phyloP scores from a whole-genome alignment of 2,797 vertebrate species.

The Macrochelys suwanniensis region DNA sequence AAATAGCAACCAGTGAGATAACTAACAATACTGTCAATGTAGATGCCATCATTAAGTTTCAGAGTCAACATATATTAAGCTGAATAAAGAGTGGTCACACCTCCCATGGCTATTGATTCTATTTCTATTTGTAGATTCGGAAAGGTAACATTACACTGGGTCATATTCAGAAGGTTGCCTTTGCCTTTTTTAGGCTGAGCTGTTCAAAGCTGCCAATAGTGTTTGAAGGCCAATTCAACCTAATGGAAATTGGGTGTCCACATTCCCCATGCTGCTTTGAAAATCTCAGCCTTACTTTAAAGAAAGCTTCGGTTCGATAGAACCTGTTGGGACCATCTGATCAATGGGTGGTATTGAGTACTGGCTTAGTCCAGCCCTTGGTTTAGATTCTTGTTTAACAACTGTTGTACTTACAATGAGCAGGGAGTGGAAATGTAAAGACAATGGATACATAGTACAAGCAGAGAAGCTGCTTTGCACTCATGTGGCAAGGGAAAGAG shows the following conservation, averaged over 20 bases:
- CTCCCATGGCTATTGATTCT: neutral
- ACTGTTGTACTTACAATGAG: neutral
- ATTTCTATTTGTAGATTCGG: neutral
- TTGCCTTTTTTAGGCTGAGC: neutral
- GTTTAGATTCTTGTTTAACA: neutral
- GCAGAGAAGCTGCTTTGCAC: neutral
- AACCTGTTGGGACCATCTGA: neutral
- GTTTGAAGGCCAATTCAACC: neutral
- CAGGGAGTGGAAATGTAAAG: neutral
- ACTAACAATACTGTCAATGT: neutral
- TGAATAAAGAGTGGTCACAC: neutral
- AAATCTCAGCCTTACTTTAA: neutral
- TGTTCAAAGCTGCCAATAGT: neutral
- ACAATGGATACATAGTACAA: neutral
- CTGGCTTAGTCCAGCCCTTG: neutral
- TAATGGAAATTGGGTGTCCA: neutral
- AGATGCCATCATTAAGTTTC: neutral
- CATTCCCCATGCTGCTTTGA: neutral
- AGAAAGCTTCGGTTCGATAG: neutral
- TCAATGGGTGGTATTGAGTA: neutral
- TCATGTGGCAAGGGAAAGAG: neutral
- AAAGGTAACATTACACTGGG: neutral
- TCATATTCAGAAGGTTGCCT: neutral
- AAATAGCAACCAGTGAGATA: neutral
- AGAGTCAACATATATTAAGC: neutral